Conservation (phyloP, 2,797 vertebrate species). For the Bothrops alternatus region DNA sequence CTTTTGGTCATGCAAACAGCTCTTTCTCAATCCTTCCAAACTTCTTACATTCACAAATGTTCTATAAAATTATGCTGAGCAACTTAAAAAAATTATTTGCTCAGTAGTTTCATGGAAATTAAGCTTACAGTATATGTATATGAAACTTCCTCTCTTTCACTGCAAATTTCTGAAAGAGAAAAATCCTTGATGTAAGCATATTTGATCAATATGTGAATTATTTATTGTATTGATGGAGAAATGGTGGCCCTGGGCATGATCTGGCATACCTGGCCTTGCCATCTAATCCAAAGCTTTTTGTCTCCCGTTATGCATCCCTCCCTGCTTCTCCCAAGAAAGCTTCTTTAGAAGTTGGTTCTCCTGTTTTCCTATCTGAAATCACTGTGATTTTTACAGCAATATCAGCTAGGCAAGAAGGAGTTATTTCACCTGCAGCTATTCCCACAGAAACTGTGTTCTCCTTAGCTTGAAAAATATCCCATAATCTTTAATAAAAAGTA, state of each 20-base stretch:
- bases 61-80: neutral
- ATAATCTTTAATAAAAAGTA: neutral
- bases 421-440: neutral
- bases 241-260: too few relatives aligned
- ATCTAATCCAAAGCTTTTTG: neutral
- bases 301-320: neutral
- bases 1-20: neutral
- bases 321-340: neutral
- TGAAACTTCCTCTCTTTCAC: neutral
- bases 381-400: neutral
- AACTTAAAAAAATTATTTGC: neutral
- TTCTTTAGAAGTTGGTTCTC: neutral
- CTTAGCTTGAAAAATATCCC: neutral
- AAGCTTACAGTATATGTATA: neutral
- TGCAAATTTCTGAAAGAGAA: neutral
- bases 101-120: neutral
- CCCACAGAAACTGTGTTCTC: neutral
- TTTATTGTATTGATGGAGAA: neutral
- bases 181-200: neutral
- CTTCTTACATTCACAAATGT: neutral
- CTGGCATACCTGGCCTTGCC: neutral
- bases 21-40: neutral
- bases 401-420: neutral
- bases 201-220: neutral
- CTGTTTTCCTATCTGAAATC: neutral